Conservation (phyloP, 1,140 invertebrate species). For the Hycleus cichorii region DNA sequence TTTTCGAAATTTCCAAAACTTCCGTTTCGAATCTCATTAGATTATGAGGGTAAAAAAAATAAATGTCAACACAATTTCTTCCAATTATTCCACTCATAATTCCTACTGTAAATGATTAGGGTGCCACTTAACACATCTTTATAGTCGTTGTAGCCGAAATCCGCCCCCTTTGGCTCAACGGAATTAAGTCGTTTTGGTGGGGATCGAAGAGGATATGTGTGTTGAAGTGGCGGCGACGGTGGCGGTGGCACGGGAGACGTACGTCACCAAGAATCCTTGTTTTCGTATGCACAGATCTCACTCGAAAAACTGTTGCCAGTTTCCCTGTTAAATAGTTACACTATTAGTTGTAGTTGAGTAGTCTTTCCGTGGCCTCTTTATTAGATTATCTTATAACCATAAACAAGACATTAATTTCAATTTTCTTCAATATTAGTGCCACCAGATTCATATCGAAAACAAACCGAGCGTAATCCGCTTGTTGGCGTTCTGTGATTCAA, state of each 20-base stretch:
- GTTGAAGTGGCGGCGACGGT: neutral
- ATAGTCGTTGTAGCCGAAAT: constrained; percentile 20
- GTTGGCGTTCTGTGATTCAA: too few species aligned
- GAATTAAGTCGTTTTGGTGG: constrained; percentile 23
- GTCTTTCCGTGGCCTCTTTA: constrained; percentile 22
- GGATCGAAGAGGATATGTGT: neutral
- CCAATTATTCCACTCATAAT: constrained; percentile 26
- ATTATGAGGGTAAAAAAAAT: too few species aligned
- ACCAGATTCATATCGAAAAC: too few species aligned
- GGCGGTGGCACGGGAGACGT: constrained; percentile 19
- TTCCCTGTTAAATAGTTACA: constrained; percentile 7
- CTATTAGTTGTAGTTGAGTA: neutral
- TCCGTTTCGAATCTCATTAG: too few species aligned
- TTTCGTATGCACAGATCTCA: neutral
- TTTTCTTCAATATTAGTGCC: constrained; percentile 6
- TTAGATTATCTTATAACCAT: constrained; percentile 24
- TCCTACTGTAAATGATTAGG: constrained; percentile 11
- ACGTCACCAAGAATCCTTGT: constrained; percentile 13
- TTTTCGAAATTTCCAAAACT: too few species aligned
- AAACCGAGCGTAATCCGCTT: too few species aligned
- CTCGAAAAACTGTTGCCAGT: constrained; percentile 20
- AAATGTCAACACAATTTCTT: constrained; percentile 25
- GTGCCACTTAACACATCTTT: constrained; percentile 24
- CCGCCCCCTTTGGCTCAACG: constrained; percentile 19
- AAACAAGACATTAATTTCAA: constrained; percentile 31